Conservation (phyloP, 2,888 invertebrate species). For the Eupeodes luniger region DNA sequence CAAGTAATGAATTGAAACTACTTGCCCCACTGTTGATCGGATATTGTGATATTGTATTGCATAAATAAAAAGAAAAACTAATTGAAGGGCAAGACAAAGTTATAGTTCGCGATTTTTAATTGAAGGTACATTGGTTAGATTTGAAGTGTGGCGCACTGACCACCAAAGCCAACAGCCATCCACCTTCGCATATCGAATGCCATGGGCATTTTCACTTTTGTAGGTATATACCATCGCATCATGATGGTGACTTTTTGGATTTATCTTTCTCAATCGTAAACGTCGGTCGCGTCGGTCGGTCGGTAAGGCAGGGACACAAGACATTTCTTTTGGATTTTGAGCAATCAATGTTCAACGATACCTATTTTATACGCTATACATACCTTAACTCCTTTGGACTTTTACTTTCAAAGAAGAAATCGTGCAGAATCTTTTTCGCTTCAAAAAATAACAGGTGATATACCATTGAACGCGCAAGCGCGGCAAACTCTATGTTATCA, state of each 20-base stretch:
- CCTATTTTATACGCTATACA: neutral
- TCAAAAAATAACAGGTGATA: slow-evolving; percentile 43
- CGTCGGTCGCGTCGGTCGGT: too few relatives aligned
- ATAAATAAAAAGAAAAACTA: slow-evolving; percentile 19
- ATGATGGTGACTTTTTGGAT: slow-evolving; percentile 23
- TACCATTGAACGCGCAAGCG: slow-evolving; percentile 30
- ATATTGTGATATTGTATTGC: neutral
- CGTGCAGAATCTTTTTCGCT: slow-evolving; percentile 59
- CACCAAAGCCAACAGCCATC: slow-evolving; percentile 18
- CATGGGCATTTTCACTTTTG: slow-evolving; percentile 55
- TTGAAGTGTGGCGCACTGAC: slow-evolving; percentile 54
- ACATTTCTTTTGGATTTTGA: slow-evolving; percentile 40
- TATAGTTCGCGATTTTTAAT: slow-evolving; percentile 50
- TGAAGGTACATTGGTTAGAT: slow-evolving; percentile 46
- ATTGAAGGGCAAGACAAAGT: slow-evolving; percentile 62
- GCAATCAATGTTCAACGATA: slow-evolving; percentile 62
- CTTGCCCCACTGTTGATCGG: neutral
- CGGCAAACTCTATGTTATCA: slow-evolving; percentile 38
- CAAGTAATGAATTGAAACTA: too few relatives aligned
- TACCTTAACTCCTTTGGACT: slow-evolving; percentile 46
- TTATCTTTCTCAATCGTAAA: slow-evolving; percentile 11
- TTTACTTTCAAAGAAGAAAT: slow-evolving; percentile 72
- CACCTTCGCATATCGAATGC: slow-evolving; percentile 69
- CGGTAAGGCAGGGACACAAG: slow-evolving; percentile 18
- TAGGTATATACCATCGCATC: neutral